Evolutionary conservation across 2,888 invertebrate genomes (phyloP), one percentile per base, ranked within the genome.

Genomic region (Microplitis deprimator): DNA sequence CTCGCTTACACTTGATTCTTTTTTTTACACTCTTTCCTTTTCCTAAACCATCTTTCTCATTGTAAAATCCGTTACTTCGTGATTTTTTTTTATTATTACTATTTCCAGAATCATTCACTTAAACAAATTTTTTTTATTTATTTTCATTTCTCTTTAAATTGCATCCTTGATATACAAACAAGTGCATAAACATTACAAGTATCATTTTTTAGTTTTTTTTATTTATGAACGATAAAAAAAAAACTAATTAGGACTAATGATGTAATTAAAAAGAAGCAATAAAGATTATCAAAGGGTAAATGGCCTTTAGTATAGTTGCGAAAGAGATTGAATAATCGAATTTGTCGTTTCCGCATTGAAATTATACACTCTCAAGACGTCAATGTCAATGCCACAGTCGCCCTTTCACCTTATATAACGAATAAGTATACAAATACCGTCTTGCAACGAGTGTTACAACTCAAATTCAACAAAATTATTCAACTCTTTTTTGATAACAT

Each of bases 381-480:
- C 89, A 89, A 89, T 89, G 89, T 89, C 89, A 89, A 89, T 89
- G 89, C 85, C 89, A 86, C 76, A 74, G 87, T 84, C 88, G 87
- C 89, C 89, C 89, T 89, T 89, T 89, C 89, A 89, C 89, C 89
- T 89, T 89, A 89, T 89, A 89, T 89, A 87, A 87, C 84, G 83
- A 83, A 83, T 79, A 82, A 82, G 80, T 82, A 79, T 82, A 82
- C 77, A 76, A 77, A 73, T 67, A 50, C 13, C 10, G 13, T 13
- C 10, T 50, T 50, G 50, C 50, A 8, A 13, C 50, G 50, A 50
- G 50, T 50, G 13, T 50, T 50, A 50, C 50, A 50, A 73, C 40
- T 68, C 61, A 17, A 40, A 65, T 41, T 64, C 41, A 29, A 17
- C 64, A n/a, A 69, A 41, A 10, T 41, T 41, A 41, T 41, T 50